Percentiles rank a stretch among this genome's conserved stretches.
These are phyloP conservation scores for Chiloscyllium punctatum DNA, from an alignment of 2,797 vertebrate species.

Conservation along the genomic window DNA sequence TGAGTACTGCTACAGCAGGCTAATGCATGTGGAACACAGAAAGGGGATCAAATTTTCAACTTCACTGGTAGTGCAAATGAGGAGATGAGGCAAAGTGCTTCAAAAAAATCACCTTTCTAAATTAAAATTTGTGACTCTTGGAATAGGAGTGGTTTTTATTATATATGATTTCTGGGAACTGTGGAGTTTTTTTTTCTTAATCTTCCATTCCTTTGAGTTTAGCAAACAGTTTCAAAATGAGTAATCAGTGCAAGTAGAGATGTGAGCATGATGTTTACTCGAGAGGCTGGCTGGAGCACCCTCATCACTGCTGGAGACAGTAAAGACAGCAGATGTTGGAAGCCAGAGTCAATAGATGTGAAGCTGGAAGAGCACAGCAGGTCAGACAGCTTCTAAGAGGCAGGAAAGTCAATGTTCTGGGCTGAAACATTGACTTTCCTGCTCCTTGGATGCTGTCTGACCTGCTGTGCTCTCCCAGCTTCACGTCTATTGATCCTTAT, in stretches of 20 bases:
- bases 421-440: too few relatives aligned
- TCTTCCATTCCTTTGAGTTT: constrained; percentile 29
- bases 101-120: not conserved
- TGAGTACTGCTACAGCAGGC: not conserved
- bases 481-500: too few relatives aligned
- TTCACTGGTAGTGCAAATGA: not conserved
- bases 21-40: too few relatives aligned
- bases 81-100: not conserved
- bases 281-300: not conserved
- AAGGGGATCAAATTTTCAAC: not conserved
- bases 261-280: not conserved
- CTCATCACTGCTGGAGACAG: not conserved
- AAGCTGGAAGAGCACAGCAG: too few relatives aligned
- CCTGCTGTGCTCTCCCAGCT: too few relatives aligned
- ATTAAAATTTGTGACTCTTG: not conserved
- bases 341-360: too few relatives aligned
- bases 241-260: not conserved
- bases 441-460: too few relatives aligned
- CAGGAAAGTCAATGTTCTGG: too few relatives aligned
- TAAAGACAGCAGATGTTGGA: too few relatives aligned
- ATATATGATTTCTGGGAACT: not conserved
- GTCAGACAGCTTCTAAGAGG: too few relatives aligned
- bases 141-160: not conserved
- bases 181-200: not conserved
- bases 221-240: constrained; percentile 3